Conservation (phyloP, 2,888 invertebrate species). For the Drosophila cognata region DNA sequence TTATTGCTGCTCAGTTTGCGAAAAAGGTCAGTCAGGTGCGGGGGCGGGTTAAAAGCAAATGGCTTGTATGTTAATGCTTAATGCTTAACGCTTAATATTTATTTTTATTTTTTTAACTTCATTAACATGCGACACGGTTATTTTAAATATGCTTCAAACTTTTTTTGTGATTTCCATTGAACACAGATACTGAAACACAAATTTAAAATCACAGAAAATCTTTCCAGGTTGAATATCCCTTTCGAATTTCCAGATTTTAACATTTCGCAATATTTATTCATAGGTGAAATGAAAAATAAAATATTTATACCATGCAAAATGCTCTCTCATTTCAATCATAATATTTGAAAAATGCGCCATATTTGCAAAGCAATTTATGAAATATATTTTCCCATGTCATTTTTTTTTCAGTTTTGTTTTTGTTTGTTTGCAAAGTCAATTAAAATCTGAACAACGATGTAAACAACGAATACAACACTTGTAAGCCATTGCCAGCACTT, state of each 20-base stretch:
- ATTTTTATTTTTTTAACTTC: slow-evolving; percentile 23
- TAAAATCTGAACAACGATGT: slow-evolving; percentile 71
- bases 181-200: neutral
- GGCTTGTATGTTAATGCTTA: slow-evolving; percentile 68
- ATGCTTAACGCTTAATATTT: slow-evolving; percentile 34
- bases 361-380: slow-evolving; percentile 31
- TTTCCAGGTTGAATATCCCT: neutral
- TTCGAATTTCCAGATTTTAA: neutral
- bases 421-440: slow-evolving; percentile 69
- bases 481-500: slow-evolving; percentile 38
- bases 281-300: neutral
- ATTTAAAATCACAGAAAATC: neutral
- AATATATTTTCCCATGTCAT: slow-evolving; percentile 20
- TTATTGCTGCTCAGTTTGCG: slow-evolving; percentile 74
- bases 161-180: neutral
- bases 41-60: slow-evolving; percentile 5
- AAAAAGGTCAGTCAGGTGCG: slow-evolving; percentile 50
- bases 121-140: neutral
- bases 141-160: neutral
- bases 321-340: neutral
- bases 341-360: slow-evolving; percentile 8
- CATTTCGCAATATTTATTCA: neutral
- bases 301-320: slow-evolving; percentile 1
- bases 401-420: slow-evolving; percentile 27
- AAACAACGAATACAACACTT: slow-evolving; percentile 58